These are phyloP conservation scores for Nebria brevicollis DNA, from an alignment of 2,888 invertebrate species.

Conservation along the genomic window DNA sequence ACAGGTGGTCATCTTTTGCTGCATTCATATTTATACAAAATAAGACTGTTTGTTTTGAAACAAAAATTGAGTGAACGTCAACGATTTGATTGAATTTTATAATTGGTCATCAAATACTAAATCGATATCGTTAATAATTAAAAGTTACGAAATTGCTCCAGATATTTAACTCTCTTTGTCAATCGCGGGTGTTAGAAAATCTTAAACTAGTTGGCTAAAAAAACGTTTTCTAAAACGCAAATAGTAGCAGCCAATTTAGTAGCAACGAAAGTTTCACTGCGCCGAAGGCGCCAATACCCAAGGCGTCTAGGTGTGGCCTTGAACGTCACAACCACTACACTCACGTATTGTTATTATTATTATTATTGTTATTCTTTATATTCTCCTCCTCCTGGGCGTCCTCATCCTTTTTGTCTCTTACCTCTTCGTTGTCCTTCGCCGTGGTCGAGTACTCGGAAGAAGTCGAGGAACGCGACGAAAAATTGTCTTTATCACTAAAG, in stretches of 20 bases:
- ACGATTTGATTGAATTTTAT: constrained; percentile 22
- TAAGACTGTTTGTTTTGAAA: background rate
- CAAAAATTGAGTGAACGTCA: background rate
- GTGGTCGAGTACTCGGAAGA: constrained; percentile 60
- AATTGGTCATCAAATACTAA: constrained; percentile 27
- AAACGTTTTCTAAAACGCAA: constrained; percentile 8
- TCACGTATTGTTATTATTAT: constrained; percentile 51
- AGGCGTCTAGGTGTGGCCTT: constrained; percentile 3
- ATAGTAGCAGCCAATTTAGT: background rate
- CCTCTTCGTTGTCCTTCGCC: constrained; percentile 53
- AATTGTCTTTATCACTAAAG: constrained; percentile 69
- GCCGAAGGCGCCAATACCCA: background rate
- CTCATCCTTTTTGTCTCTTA: constrained; percentile 50
- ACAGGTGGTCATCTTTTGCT: background rate
- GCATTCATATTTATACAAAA: too few species aligned
- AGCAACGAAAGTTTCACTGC: constrained; percentile 24
- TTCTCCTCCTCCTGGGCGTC: constrained; percentile 50
- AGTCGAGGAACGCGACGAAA: constrained; percentile 67
- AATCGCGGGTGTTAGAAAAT: constrained; percentile 10
- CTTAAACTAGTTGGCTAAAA: constrained; percentile 4
- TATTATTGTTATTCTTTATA: constrained; percentile 51
- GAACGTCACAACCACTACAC: constrained; percentile 24
- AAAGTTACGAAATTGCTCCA: constrained; percentile 41
- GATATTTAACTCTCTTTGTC: constrained; percentile 26
- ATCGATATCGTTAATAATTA: constrained; percentile 31